Evolutionary conservation across 2,113 vertebrate genomes (phyloP).

Genomic region (Elaphurus davidianus): DNA sequence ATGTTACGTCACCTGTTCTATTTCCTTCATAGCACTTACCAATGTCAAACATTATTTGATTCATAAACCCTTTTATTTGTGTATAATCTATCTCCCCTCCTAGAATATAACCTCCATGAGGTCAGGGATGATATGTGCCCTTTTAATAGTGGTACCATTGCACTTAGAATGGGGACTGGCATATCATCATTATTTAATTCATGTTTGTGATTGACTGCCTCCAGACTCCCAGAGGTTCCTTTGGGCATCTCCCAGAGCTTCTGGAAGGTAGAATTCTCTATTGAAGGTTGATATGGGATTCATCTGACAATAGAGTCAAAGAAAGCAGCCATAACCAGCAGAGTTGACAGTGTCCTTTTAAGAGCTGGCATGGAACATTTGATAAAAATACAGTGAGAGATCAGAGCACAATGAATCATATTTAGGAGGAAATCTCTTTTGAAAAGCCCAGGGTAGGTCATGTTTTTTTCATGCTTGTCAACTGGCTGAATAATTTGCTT

Average conservation of each 20-base stretch:
- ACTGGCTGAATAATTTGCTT: slow-evolving; percentile 67
- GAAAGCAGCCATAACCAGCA: neutral
- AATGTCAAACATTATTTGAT: neutral
- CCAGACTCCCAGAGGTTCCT: neutral
- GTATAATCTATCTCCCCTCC: neutral
- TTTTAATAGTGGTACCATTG: neutral
- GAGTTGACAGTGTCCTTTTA: slow-evolving; percentile 49
- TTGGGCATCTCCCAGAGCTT: neutral
- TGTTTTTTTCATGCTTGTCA: slow-evolving; percentile 72
- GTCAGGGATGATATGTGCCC: neutral
- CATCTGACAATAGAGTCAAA: slow-evolving; percentile 46
- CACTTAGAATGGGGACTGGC: neutral
- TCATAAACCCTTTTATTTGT: neutral
- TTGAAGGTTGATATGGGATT: neutral
- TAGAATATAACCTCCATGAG: neutral
- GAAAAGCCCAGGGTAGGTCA: slow-evolving; percentile 52
- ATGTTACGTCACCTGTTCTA: neutral
- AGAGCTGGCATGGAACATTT: slow-evolving; percentile 45
- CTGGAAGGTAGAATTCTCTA: slow-evolving; percentile 18
- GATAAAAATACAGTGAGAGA: slow-evolving; percentile 47
- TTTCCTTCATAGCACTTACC: neutral
- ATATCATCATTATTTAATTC: neutral
- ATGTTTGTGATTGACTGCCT: neutral
- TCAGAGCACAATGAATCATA: slow-evolving; percentile 61
- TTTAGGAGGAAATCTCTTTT: slow-evolving; percentile 65